These are phyloP conservation scores for Drosophila cracens DNA, from an alignment of 2,888 invertebrate genomes.

Conservation along the genomic window DNA sequence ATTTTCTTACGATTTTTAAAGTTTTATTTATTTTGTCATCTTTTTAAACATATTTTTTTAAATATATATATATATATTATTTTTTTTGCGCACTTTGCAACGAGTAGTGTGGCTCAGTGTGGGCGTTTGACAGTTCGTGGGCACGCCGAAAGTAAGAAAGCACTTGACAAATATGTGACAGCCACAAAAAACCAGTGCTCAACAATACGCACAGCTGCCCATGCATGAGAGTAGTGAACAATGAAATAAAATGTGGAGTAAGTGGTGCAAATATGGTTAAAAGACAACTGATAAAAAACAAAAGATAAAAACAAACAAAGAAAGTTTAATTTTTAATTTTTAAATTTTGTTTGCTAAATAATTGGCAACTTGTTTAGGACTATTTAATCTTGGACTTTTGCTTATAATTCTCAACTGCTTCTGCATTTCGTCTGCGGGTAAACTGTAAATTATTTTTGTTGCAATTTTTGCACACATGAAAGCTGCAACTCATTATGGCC, in stretches of 20 bases:
- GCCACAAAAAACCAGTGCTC: neutral
- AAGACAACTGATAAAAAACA: neutral
- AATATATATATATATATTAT: neutral
- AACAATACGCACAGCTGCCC: slow-evolving; percentile 23
- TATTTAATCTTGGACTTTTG: neutral
- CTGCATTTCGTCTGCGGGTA: slow-evolving; percentile 4
- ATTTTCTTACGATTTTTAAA: slow-evolving; percentile 25
- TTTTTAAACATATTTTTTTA: neutral
- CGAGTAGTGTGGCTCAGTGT: slow-evolving; percentile 12
- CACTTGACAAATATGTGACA: slow-evolving; percentile 51
- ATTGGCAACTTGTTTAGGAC: neutral
- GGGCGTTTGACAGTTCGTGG: slow-evolving; percentile 57
- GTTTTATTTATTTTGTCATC: slow-evolving; percentile 39
- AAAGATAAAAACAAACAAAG: neutral
- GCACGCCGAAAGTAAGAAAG: slow-evolving; percentile 49
- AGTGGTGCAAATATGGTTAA: slow-evolving; percentile 2
- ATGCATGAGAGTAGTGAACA: slow-evolving; percentile 5
- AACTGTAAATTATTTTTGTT: slow-evolving; percentile 1
- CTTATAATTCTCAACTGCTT: slow-evolving; percentile 13
- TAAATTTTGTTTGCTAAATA: too few species aligned
- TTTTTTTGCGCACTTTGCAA: slow-evolving; percentile 12
- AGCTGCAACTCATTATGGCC: neutral
- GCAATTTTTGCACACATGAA: slow-evolving; percentile 1
- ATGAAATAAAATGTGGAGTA: slow-evolving; percentile 1
- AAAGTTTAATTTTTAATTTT: neutral